Percentiles rank a stretch among this genome's conserved stretches.
Conservation (phyloP, 2,797 vertebrate genomes). For the Schizopygopsis pylzovi region DNA sequence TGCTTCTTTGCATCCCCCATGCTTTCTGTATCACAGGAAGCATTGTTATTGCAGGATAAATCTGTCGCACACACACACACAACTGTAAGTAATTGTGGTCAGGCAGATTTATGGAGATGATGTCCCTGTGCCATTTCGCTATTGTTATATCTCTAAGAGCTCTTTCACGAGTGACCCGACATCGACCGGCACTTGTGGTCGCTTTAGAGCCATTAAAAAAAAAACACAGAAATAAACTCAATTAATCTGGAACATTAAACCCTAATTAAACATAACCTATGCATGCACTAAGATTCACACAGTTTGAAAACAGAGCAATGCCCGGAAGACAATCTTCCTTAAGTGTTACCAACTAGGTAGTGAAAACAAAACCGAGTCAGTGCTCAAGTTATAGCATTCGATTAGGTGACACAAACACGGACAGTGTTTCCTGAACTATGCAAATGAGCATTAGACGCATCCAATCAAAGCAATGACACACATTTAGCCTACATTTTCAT, state of each 20-base stretch:
- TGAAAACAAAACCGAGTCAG: background rate
- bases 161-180: slow-evolving; percentile 4
- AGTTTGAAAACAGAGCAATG: background rate
- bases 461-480: background rate
- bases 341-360: background rate
- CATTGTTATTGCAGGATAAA: slow-evolving; percentile 11
- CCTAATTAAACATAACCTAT: slow-evolving; percentile 19
- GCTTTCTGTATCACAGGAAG: slow-evolving; percentile 26
- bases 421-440: background rate
- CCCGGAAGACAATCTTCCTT: too few species aligned
- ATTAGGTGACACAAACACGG: background rate
- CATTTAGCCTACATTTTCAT: background rate
- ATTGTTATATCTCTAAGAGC: slow-evolving; percentile 11
- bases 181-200: background rate
- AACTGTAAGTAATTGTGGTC: background rate
- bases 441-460: background rate
- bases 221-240: slow-evolving; percentile 17
- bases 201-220: slow-evolving; percentile 25
- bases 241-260: slow-evolving; percentile 38
- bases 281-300: background rate
- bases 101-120: background rate
- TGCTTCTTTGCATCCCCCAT: slow-evolving; percentile 13
- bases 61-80: background rate
- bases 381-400: background rate
- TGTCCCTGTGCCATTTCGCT: slow-evolving; percentile 1